These are phyloP conservation scores for Bufo gargarizans DNA, from an alignment of 2,113 vertebrate genomes.

Conservation along the genomic window DNA sequence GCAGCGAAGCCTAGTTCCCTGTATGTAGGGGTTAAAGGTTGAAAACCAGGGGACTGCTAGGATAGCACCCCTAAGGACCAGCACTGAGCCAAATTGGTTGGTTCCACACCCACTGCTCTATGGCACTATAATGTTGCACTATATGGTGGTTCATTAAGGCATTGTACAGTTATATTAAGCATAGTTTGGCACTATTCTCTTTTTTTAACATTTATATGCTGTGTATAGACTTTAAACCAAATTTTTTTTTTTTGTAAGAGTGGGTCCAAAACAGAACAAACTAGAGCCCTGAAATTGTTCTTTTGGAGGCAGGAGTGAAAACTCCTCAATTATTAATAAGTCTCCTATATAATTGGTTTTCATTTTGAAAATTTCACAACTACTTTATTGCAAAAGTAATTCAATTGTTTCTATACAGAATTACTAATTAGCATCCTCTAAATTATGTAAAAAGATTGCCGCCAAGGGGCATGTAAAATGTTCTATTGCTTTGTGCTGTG, in stretches of 20 bases:
- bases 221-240: too few relatives aligned
- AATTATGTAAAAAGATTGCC: neutral
- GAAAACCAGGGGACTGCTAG: too few relatives aligned
- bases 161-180: too few relatives aligned
- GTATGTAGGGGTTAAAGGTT: too few relatives aligned
- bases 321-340: neutral
- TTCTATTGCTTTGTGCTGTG: slow-evolving; percentile 24
- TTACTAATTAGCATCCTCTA: slow-evolving; percentile 11
- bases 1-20: too few relatives aligned
- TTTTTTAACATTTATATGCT: too few relatives aligned
- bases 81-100: too few relatives aligned
- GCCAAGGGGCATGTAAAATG: slow-evolving; percentile 1
- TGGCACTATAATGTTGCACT: too few relatives aligned
- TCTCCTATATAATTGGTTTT: neutral
- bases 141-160: too few relatives aligned
- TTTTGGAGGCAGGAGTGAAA: neutral
- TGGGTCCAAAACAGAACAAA: neutral
- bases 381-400: slow-evolving; percentile 2
- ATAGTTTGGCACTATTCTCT: too few relatives aligned
- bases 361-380: neutral
- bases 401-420: slow-evolving; percentile 5
- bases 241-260: neutral
- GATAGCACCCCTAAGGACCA: too few relatives aligned
- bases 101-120: too few relatives aligned
- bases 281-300: neutral